Conservation (phyloP, 2,888 invertebrate genomes). For the Hedya salicella region DNA sequence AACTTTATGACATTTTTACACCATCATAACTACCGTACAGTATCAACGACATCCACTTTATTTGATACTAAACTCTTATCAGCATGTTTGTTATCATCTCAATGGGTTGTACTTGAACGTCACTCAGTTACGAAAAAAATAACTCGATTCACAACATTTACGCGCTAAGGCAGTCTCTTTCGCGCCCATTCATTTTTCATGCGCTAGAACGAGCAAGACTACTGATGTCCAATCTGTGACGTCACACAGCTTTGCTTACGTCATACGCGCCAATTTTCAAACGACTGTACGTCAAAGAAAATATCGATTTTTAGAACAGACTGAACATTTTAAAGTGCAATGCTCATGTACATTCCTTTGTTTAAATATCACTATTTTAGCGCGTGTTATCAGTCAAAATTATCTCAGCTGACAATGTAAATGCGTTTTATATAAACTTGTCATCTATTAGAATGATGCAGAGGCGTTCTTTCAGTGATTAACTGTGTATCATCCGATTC, state of each 20-base stretch:
- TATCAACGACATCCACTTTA: slow-evolving; percentile 47
- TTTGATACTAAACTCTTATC: slow-evolving; percentile 57
- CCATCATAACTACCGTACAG: slow-evolving; percentile 46
- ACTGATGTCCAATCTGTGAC: slow-evolving; percentile 64
- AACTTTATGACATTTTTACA: slow-evolving; percentile 44
- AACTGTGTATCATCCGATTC: not conserved
- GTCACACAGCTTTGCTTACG: slow-evolving; percentile 72
- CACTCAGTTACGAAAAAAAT: slow-evolving; percentile 69
- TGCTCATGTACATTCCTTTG: slow-evolving; percentile 17
- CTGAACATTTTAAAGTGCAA: slow-evolving; percentile 31
- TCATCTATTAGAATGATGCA: not conserved
- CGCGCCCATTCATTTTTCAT: slow-evolving; percentile 61
- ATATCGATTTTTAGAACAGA: slow-evolving; percentile 34
- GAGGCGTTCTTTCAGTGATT: slow-evolving; percentile 11
- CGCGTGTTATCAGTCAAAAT: not conserved
- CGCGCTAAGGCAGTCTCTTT: slow-evolving; percentile 64
- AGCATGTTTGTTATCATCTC: slow-evolving; percentile 69
- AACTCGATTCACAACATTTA: slow-evolving; percentile 80
- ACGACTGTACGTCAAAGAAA: slow-evolving; percentile 56
- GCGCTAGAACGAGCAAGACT: slow-evolving; percentile 60
- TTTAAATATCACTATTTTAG: not conserved
- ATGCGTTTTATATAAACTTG: not conserved
- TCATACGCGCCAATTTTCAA: slow-evolving; percentile 84
- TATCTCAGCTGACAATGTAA: not conserved
- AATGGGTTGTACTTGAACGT: slow-evolving; percentile 66